Percentiles rank a stretch among this genome's conserved stretches.
phyloP scores from a whole-genome alignment of 2,888 invertebrate genomes.

The Ormyrus labotus region DNA sequence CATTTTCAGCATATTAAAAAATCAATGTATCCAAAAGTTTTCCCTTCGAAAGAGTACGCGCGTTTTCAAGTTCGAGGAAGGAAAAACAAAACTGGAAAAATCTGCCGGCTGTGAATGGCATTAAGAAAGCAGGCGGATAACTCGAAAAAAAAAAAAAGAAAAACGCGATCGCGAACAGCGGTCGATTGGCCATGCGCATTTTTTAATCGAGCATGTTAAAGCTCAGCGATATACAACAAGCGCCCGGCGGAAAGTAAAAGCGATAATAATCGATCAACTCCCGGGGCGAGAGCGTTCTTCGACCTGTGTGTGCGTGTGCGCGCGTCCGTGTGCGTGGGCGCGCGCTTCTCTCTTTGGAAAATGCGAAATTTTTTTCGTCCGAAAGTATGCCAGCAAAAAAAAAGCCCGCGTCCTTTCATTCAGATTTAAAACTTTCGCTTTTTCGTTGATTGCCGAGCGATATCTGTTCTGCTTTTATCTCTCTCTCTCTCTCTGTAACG shows the following conservation, averaged over 20 bases:
- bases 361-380: conserved; percentile 53
- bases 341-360: conserved; percentile 37
- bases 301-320: background rate
- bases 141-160: background rate
- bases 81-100: no score
- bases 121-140: no score
- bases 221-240: background rate
- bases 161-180: background rate
- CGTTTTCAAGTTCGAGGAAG: no score
- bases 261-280: conserved; percentile 57
- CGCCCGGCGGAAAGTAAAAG: conserved; percentile 54
- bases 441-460: conserved; percentile 53
- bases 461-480: conserved; percentile 48
- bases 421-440: conserved; percentile 57
- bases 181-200: conserved; percentile 42
- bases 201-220: conserved; percentile 56
- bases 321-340: background rate
- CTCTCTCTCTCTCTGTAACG: conserved; percentile 23
- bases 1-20: no score
- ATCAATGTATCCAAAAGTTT: no score
- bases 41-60: no score
- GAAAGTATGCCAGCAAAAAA: conserved; percentile 55
- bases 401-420: conserved; percentile 51
- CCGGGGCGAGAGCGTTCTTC: no score
- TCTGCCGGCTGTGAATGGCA: no score